Evolutionary conservation across 2,888 invertebrate species (phyloP).

Genomic region (Epinotia demarniana): DNA sequence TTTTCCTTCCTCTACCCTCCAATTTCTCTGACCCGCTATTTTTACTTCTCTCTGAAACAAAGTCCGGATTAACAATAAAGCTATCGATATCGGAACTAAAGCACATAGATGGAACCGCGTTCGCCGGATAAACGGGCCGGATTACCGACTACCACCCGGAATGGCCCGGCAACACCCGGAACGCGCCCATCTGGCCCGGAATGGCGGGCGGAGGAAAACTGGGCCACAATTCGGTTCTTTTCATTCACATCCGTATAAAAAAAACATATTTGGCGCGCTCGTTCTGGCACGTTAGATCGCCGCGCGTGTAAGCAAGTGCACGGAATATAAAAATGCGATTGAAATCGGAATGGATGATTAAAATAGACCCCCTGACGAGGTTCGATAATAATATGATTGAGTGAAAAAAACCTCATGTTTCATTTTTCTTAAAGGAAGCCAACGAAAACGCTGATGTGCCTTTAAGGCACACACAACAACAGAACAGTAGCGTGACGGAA

Average conservation of each 20-base stretch:
- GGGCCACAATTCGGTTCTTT: not conserved
- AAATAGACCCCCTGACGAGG: not conserved
- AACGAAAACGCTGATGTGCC: too few species aligned
- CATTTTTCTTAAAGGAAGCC: not conserved
- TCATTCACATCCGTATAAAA: not conserved
- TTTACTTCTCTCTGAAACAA: slow-evolving; percentile 19
- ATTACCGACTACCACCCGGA: slow-evolving; percentile 8
- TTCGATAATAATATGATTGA: slow-evolving; percentile 15
- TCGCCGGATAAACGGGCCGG: slow-evolving; percentile 29
- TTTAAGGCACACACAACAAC: too few species aligned
- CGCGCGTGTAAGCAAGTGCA: not conserved
- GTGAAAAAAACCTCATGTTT: slow-evolving; percentile 2
- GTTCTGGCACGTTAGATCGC: not conserved
- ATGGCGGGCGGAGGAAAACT: not conserved
- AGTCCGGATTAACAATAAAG: slow-evolving; percentile 36
- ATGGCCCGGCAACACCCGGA: not conserved
- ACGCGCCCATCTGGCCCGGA: slow-evolving; percentile 8
- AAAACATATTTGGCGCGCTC: not conserved
- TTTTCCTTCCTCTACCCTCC: not conserved
- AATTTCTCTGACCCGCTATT: not conserved
- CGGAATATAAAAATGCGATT: not conserved
- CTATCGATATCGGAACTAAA: slow-evolving; percentile 25
- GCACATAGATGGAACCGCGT: slow-evolving; percentile 5
- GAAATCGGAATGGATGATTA: not conserved
- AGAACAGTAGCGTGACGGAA: too few species aligned